Conservation (phyloP, 2,888 invertebrate genomes). For the Scrobipalpa costella region DNA sequence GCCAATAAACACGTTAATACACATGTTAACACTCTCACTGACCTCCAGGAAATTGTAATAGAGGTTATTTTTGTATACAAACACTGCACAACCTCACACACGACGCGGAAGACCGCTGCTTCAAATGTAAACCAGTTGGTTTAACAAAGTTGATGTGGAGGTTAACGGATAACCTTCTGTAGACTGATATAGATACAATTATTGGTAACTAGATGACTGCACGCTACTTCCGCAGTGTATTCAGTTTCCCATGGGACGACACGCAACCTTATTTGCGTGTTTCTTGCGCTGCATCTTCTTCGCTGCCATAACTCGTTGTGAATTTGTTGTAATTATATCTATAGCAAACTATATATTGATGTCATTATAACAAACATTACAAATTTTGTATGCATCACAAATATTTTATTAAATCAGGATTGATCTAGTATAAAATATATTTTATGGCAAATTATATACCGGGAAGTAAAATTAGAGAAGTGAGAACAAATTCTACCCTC, state of each 20-base stretch:
- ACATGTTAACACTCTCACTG: conserved; percentile 28
- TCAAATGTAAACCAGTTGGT: conserved; percentile 36
- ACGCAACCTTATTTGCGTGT: too few relatives aligned
- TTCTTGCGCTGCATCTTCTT: too few relatives aligned
- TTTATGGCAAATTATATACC: too few relatives aligned
- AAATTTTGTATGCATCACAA: too few relatives aligned
- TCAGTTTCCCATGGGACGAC: not conserved
- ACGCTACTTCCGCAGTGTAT: not conserved
- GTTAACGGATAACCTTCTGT: conserved; percentile 59
- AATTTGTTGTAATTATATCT: too few relatives aligned
- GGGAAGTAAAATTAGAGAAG: too few relatives aligned
- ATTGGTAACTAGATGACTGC: not conserved
- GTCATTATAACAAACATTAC: too few relatives aligned
- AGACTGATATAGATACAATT: conserved; percentile 42
- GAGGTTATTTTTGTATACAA: conserved; percentile 17
- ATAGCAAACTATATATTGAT: too few relatives aligned
- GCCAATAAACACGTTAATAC: not conserved
- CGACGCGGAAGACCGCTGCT: conserved; percentile 17
- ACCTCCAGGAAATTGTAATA: conserved; percentile 1
- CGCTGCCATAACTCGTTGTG: too few relatives aligned
- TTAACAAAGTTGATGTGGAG: conserved; percentile 42
- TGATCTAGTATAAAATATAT: too few relatives aligned
- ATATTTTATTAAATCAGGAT: too few relatives aligned
- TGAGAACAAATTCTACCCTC: too few relatives aligned
- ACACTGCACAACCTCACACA: not conserved